phyloP scores from a whole-genome alignment of 1,140 invertebrate species.

The Tetragnatha versicolor region DNA sequence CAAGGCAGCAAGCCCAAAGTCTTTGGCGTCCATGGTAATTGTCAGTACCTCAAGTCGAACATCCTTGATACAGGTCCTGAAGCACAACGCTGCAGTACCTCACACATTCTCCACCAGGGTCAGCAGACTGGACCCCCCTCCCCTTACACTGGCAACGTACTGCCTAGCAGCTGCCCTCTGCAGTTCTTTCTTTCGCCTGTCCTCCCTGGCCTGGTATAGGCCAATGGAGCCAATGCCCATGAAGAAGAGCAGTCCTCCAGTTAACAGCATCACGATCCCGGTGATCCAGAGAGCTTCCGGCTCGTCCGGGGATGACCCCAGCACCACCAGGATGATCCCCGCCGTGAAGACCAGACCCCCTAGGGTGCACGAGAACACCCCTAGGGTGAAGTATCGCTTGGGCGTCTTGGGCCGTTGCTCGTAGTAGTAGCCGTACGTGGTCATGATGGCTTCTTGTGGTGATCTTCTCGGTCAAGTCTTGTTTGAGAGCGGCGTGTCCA shows the following conservation, averaged over 20 bases:
- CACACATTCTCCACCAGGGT: conserved; percentile 36
- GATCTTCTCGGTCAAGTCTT: too few species aligned
- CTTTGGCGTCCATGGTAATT: too few species aligned
- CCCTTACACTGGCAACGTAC: conserved; percentile 56
- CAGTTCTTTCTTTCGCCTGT: conserved; percentile 57
- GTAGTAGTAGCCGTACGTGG: conserved; percentile 43
- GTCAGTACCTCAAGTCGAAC: too few species aligned
- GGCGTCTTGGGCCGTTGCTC: conserved; percentile 54
- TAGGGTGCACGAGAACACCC: conserved; percentile 56
- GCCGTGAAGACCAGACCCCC: conserved; percentile 58
- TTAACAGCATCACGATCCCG: conserved; percentile 57
- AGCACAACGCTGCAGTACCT: too few species aligned
- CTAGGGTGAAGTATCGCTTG: conserved; percentile 57
- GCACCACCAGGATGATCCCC: conserved; percentile 58
- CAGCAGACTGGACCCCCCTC: conserved; percentile 51
- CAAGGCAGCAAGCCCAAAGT: too few species aligned
- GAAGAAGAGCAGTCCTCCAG: conserved; percentile 59
- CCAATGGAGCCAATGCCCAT: conserved; percentile 59
- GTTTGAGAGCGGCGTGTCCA: too few species aligned
- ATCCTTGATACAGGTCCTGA: too few species aligned
- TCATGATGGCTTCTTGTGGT: too few species aligned
- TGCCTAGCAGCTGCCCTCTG: conserved; percentile 54
- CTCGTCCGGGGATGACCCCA: conserved; percentile 58
- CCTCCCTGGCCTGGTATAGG: conserved; percentile 58
- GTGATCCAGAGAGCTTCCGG: conserved; percentile 59